Evolutionary conservation across 2,888 invertebrate species (phyloP), one percentile per base, ranked within the genome.

Genomic region (Drosophila parthenogenetica): DNA sequence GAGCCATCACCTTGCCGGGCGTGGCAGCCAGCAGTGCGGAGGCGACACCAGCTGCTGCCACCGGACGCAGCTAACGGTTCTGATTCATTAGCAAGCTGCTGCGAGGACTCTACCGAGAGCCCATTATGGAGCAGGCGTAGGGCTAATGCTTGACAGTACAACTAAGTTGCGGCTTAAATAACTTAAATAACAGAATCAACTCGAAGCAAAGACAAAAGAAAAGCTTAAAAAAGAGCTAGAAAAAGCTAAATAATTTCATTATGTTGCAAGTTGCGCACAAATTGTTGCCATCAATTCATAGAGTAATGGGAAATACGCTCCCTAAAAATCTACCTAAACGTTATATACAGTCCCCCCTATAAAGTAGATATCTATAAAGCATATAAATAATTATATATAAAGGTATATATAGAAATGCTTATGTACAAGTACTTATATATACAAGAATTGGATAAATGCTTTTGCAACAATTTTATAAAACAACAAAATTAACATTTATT

Each of bases 11-110:
- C 16, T 64, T 91, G 62, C 51, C 76, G 16, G 74, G 53, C 1
- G 78, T 75, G 8, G 39, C 67, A 25, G 53, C 58, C 13, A 73
- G 62, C 51, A 64, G 55, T 32, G 76, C 62, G 5, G 74, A 63
- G 40, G 46, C 60, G 16, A 14, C 70, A 11, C 32, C 73, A 0
- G 19, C 81, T 19, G 70, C 87, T 37, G 40, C 79, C 29, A 81
- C 80, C 43, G 89, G 90, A 73, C 87, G 89, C 71, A 92, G 92
- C 91, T 92, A 92, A 91, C 92, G 91, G 82, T 90, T 91, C 82
- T 92, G 91, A 92, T 92, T 92, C 72, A 75, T 92, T 70, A 82
- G 90, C 48, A 92, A 90, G 77, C 82, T 91, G 67, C 81, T 92
- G 77, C 89, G 81, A 60, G 86, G 90, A 65, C 77, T 90, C 67